A percentile compares a stretch with the other conserved stretches of the same genome.
Evolutionary conservation across 1,140 invertebrate species (phyloP).

Genomic region (Drosophila mayri): DNA sequence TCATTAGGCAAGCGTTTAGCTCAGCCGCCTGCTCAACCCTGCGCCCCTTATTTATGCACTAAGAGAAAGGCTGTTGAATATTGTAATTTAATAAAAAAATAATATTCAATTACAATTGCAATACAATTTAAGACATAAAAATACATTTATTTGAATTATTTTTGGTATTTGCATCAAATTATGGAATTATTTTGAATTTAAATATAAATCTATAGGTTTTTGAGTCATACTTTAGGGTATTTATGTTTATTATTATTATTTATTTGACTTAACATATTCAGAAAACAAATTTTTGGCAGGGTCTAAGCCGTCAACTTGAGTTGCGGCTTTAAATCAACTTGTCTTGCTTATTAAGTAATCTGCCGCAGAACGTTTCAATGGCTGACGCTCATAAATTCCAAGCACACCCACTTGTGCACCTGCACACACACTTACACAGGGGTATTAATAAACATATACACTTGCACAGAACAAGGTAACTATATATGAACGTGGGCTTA

Average conservation of each 20-base stretch:
- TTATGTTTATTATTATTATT: too few species aligned
- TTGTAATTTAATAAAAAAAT: not conserved
- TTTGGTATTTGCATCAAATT: too few species aligned
- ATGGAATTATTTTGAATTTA: not conserved
- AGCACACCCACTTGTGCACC: conserved; percentile 2
- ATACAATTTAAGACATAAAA: not conserved
- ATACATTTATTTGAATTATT: too few species aligned
- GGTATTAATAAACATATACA: conserved; percentile 18
- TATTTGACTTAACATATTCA: not conserved
- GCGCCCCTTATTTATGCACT: not conserved
- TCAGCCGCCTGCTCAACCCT: not conserved
- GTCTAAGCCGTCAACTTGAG: not conserved
- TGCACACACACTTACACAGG: not conserved
- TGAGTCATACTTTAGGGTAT: not conserved
- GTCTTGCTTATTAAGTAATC: conserved; percentile 61
- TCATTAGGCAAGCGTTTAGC: conserved; percentile 28
- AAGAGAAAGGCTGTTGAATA: not conserved
- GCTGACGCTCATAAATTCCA: conserved; percentile 26
- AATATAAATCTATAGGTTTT: not conserved
- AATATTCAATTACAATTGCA: not conserved
- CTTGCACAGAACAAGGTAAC: not conserved
- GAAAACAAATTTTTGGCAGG: not conserved
- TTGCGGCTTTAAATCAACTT: conserved; percentile 63
- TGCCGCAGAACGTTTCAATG: conserved; percentile 40
- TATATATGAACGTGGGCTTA: conserved; percentile 15